Evolutionary conservation across 2,888 invertebrate species (phyloP), one percentile per base, ranked within the genome.

Genomic region (Agrochola lota): DNA sequence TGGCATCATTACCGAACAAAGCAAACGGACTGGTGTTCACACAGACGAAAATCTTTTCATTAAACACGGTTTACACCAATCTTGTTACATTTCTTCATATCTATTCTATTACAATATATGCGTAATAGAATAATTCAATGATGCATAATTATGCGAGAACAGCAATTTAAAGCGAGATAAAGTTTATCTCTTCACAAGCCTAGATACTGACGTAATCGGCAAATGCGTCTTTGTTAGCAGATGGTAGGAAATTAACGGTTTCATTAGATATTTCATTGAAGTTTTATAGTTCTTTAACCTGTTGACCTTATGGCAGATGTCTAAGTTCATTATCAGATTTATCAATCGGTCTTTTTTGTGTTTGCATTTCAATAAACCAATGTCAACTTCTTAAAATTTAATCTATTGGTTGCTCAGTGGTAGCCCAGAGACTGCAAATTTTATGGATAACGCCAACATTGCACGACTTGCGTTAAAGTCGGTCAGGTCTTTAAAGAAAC

Each of bases 101-200:
- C 52, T 71, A 73, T 73, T 85, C 63, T 66, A 79, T 70, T 81
- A 81, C 52, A 73, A 63, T 83, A 78, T 80, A 78, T 84, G 70
- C 75, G 64, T 71, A 83, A 67, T 81, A 60, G 80, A 88, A 88
- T 87, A 85, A 83, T 80, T 81, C 70, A 79, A 83, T 77, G 70
- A 85, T 84, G 66, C 71, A 88, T 85, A 88, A 89, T 85, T 85
- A 86, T 78, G 82, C 73, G 77, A 68, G 77, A 82, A 77, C 76
- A 81, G 78, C 85, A 82, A 86, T 82, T 88, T 84, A 81, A 86
- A 70, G 64, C 77, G 23, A 85, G 86, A 85, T 88, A 89, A 85
- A 83, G 64, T 85, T 87, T 88, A 89, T 88, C 88, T 89, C 67
- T 78, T 81, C 67, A 80, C 85, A 77, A 71, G 86, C 74, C 70